Evolutionary conservation across 2,888 invertebrate genomes (phyloP).

Genomic region (Protophormia terraenovae): DNA sequence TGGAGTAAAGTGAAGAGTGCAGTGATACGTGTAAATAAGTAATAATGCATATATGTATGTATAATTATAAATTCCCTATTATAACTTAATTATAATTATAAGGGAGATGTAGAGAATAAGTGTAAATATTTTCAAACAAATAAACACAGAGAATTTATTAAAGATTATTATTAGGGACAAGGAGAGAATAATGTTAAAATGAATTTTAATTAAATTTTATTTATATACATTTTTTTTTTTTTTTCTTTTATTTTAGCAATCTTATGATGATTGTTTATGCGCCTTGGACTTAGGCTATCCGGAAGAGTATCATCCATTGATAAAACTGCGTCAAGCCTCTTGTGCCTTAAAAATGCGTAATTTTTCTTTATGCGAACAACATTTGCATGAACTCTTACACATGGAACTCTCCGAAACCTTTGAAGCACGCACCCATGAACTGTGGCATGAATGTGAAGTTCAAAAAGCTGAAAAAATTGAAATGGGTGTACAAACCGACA

Average conservation of each 20-base stretch:
- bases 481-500: constrained; percentile 74
- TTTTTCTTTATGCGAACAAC: constrained; percentile 73
- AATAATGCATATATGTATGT: constrained; percentile 25
- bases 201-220: too few relatives aligned
- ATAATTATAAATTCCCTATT: constrained; percentile 59
- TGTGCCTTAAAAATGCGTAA: constrained; percentile 76
- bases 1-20: not conserved
- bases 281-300: constrained; percentile 74
- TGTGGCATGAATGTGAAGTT: constrained; percentile 74
- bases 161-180: too few relatives aligned
- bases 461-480: constrained; percentile 73
- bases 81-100: constrained; percentile 51
- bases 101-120: not conserved
- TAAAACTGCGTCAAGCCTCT: constrained; percentile 75
- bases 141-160: not conserved
- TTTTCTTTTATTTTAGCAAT: constrained; percentile 68
- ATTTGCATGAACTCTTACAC: constrained; percentile 73
- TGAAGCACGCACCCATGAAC: constrained; percentile 73
- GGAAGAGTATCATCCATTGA: constrained; percentile 73
- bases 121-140: constrained; percentile 5
- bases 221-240: not conserved
- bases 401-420: constrained; percentile 74
- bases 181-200: too few relatives aligned
- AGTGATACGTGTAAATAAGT: constrained; percentile 44
- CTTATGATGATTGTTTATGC: constrained; percentile 74